Base-by-base conservation (phyloP, 2,797 vertebrate genomes). In the Cichlasoma orientale region DNA sequence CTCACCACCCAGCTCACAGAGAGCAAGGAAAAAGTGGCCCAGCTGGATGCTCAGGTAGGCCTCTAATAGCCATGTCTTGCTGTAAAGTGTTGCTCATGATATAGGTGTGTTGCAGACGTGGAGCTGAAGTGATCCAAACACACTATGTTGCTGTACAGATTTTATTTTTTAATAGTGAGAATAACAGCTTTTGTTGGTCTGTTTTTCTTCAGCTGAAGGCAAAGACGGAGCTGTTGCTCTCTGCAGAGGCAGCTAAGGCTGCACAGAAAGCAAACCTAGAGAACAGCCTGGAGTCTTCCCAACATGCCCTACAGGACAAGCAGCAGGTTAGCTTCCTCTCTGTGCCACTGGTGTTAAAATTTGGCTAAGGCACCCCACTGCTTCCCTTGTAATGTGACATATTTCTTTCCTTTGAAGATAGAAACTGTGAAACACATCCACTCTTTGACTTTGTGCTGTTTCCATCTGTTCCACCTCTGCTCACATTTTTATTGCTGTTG, bases 251-350 rank as follows among this genome's bases (percentile, higher is more conserved):
- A 29, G 96, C 98, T 5, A 99, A 98, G 95, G 95, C 95, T 82
- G 96, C 98, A 58, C 97, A 97, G 88, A 96, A 97, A 92, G 97
- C 97, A 0, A 98, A 98, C 90, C 95, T 99, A 75, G 97, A 99
- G 89, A 99, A 97, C 93, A 98, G 96, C 89, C 93, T 99, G 91
- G 98, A 99, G 87, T 97, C 97, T 3, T 96, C 97, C 55, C 98
- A 99, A 82, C 96, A 99, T 89, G 96, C 98, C 10, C 84, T 99
- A 77, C 98, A 99, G 93, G 98, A 99, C 91, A 99, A 99, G 86
- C 98, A 99, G 79, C 98, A 98, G 97, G 98, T 97, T 57, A 61
- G 77, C 13, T 3, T 8, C 11, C 7, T 55, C 41, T 66, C 70
- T 27, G 11, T 9, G 21, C 0, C 69, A 2, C 13, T 57, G 9